Evolutionary conservation across 2,888 invertebrate species (phyloP), one percentile per base, ranked within the genome.

Genomic region (Agrypnus murinus): DNA sequence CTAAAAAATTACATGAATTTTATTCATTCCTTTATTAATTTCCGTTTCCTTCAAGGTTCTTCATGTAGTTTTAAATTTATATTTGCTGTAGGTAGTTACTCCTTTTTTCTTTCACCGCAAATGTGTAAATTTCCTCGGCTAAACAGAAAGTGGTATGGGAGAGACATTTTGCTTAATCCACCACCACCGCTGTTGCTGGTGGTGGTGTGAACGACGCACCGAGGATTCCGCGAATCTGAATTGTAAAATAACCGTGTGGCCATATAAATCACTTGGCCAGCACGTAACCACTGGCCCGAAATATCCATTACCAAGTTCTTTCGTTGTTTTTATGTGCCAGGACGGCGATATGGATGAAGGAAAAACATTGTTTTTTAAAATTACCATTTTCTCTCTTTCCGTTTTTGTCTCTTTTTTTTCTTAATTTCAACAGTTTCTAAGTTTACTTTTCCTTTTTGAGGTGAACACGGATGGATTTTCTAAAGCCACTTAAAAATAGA

Each of bases 181-280:
- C 43, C 12, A 43, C 43, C 43, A 15, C 12, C 15, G 43, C 43
- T 43, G 43, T 12, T 55, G 55, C 17, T 32, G 55, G 15, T 17
- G 53, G 14, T 14, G 55, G 55, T 36, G 55, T 36, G 55, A 55
- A 55, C 55, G 55, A 48, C 36, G 17, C 15, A 36, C 55, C 55
- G 55, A 55, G 36, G 31, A 55, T 55, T 36, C 40, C 31, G 12
- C 58, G 15, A 65, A 65, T 65, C 65, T 65, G 65, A 65, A 67
- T 67, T 67, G 67, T 53, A 60, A 67, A 65, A 60, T 60, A 60
- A 59, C 58, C 19, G 48, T 48, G 65, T 53, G 48, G 65, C 40
- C 17, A 60, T 59, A 67, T 67, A 67, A 67, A 67, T 67, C 67
- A 67, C 60, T 60, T 45, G 48, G 60, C 15, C 59, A 67, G 48